Base-by-base conservation (phyloP, 2,888 invertebrate genomes). In the Drosophila quinaria region DNA sequence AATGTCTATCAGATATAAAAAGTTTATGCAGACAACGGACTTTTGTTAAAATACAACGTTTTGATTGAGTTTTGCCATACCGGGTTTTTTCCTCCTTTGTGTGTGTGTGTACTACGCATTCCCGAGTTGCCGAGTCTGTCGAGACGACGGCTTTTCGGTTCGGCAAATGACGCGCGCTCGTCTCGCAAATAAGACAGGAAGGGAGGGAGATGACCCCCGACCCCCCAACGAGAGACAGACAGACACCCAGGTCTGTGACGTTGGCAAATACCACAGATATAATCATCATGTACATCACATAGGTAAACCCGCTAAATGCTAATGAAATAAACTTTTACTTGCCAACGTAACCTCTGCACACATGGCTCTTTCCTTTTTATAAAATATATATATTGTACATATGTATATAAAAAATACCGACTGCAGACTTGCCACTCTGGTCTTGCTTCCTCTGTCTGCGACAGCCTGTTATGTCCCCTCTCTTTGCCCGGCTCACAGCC, bases 381-480 rank as follows among this genome's bases (percentile, higher is more conserved):
- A 25, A 56, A 42, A 47, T 62, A 15, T 37, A 25, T 25, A 25
- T 8, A 6, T 6, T n/a, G n/a, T n/a, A n/a, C n/a, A 29, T 29
- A 29, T 46, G 37, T 35, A 56, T 41, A 56, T 55, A 61, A 66
- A 49, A 66, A 58, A 46, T 35, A 58, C 25, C 33, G 51, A 68
- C 8, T 33, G 73, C 71, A 88, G 89, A 90, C 89, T 91, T 78
- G 90, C 86, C 80, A 66, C 74, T 89, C 91, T 88, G 91, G 90
- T 81, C 85, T 71, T 81, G 78, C 81, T 82, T 85, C 81, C 87
- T 81, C 80, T 75, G 85, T 71, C 67, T 74, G 70, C 62, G 71
- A 44, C 80, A 70, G 74, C 77, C 73, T 81, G 76, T 74, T 79
- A 60, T 67, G 71, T 69, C 66, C 70, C 64, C 62, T 35, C 44